A percentile compares a stretch with the other conserved stretches of the same genome.
phyloP scores from a whole-genome alignment of 2,888 invertebrate genomes.

The Tinea trinotella region DNA sequence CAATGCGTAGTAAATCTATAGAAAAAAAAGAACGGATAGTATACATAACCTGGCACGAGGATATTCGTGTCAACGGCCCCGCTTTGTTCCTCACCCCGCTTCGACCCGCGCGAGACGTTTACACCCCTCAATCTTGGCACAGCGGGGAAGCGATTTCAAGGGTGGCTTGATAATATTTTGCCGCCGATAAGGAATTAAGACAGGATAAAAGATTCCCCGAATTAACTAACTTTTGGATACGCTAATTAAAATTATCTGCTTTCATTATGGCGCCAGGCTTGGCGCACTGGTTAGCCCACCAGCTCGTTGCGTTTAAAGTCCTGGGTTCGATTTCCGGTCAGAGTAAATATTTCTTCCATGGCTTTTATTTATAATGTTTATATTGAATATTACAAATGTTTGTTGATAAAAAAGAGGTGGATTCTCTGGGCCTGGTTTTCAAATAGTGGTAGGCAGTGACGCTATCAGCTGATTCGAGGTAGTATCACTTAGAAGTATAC shows the following conservation, averaged over 20 bases:
- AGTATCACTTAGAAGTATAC: too few relatives aligned
- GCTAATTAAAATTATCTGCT: slow-evolving; percentile 32
- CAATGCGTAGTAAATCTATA: slow-evolving; percentile 30
- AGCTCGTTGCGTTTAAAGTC: too few relatives aligned
- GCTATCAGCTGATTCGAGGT: too few relatives aligned
- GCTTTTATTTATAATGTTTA: too few relatives aligned
- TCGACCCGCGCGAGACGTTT: slow-evolving; percentile 15
- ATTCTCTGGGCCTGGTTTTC: too few relatives aligned
- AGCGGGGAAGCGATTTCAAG: slow-evolving; percentile 55
- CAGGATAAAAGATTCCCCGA: slow-evolving; percentile 49
- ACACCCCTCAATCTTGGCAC: slow-evolving; percentile 31
- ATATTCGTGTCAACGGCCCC: slow-evolving; percentile 68
- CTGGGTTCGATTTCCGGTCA: too few relatives aligned
- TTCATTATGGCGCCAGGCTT: too few relatives aligned
- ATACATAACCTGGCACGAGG: slow-evolving; percentile 56
- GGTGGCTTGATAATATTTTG: slow-evolving; percentile 51
- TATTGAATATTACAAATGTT: too few relatives aligned
- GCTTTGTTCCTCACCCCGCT: slow-evolving; percentile 36
- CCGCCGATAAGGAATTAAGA: slow-evolving; percentile 54
- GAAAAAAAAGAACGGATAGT: slow-evolving; percentile 53
- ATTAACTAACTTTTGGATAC: slow-evolving; percentile 50
- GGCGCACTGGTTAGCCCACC: too few relatives aligned
- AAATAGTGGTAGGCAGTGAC: too few relatives aligned
- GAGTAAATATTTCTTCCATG: too few relatives aligned
- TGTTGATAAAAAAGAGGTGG: too few relatives aligned